Conservation (phyloP, 2,113 vertebrate genomes). For the Hippolais icterina region DNA sequence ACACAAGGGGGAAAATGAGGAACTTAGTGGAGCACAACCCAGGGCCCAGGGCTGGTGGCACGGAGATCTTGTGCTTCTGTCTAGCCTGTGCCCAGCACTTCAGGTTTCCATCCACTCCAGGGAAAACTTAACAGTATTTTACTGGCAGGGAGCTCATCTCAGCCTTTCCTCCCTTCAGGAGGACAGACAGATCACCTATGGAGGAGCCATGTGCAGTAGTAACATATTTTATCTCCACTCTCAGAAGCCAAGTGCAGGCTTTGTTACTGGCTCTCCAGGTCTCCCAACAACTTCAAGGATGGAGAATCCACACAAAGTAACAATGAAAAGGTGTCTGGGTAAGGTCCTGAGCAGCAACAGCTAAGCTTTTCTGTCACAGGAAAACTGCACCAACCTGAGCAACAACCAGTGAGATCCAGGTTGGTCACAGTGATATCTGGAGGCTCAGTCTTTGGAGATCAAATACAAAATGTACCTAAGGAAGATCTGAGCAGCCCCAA, state of each 20-base stretch:
- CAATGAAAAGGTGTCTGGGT: background rate
- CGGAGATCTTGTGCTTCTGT: background rate
- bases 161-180: background rate
- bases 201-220: background rate
- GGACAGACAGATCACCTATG: fast-evolving
- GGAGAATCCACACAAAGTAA: background rate
- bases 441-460: background rate
- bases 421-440: background rate
- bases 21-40: background rate
- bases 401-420: background rate
- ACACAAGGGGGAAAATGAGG: background rate
- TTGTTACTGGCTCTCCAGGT: background rate
- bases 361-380: background rate
- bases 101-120: background rate
- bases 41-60: background rate
- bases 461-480: background rate
- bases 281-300: background rate
- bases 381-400: background rate
- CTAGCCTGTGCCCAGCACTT: background rate
- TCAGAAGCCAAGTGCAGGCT: background rate
- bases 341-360: background rate
- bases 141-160: background rate
- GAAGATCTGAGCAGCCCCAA: background rate
- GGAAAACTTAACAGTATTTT: background rate
- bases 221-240: background rate